A percentile compares a stretch with the other conserved stretches of the same genome.
These are phyloP conservation scores for Cryptops parisi DNA, from an alignment of 2,888 invertebrate species.

Conservation along the genomic window DNA sequence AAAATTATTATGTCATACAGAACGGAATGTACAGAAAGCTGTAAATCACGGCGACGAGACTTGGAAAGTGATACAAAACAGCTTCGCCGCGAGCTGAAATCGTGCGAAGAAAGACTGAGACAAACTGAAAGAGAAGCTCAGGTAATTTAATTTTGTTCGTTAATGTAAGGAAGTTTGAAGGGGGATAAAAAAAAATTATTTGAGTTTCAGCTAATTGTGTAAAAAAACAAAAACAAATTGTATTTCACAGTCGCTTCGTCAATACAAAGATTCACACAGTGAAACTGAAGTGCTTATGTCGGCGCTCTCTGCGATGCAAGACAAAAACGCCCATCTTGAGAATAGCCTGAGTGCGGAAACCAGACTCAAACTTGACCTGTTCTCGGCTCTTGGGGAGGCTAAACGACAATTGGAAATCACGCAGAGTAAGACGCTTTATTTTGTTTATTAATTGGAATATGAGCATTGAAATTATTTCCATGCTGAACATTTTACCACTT, in stretches of 20 bases:
- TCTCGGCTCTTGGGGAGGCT: conserved; percentile 90
- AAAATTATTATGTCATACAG: conserved; percentile 21
- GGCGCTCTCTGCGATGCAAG: conserved; percentile 67
- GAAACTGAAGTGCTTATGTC: conserved; percentile 61
- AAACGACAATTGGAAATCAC: conserved; percentile 75
- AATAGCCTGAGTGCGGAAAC: conserved; percentile 92
- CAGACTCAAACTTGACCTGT: conserved; percentile 91
- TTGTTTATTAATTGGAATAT: too few relatives aligned
- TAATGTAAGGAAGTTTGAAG: too few relatives aligned
- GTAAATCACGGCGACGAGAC: conserved; percentile 45
- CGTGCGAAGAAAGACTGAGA: conserved; percentile 46
- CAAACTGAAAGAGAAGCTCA: conserved; percentile 44
- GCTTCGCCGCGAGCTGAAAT: conserved; percentile 45
- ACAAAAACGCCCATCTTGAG: conserved; percentile 82
- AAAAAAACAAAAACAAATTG: background rate
- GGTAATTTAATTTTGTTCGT: too few relatives aligned
- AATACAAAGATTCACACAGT: conserved; percentile 47
- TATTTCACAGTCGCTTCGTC: conserved; percentile 35
- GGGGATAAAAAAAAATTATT: too few relatives aligned
- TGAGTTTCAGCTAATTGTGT: background rate
- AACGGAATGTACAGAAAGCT: conserved; percentile 49
- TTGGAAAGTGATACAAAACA: conserved; percentile 51
- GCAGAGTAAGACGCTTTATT: conserved; percentile 71
- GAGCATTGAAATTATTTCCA: too few relatives aligned
- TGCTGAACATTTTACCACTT: too few relatives aligned